phyloP scores from a whole-genome alignment of 2,113 vertebrate species.

The Crotophaga sulcirostris region DNA sequence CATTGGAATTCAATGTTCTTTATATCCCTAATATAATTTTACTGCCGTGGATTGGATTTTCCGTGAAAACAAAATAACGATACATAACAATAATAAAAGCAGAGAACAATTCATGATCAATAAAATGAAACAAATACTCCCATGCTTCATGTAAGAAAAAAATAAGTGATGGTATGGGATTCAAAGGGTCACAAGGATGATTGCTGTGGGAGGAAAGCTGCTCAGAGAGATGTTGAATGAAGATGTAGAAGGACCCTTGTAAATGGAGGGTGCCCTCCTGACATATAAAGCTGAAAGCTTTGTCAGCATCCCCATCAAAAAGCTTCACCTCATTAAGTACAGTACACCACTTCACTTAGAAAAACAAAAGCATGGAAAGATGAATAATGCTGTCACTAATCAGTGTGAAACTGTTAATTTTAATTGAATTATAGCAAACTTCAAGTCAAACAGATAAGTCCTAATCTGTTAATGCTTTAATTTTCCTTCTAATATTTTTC shows the following conservation, averaged over 20 bases:
- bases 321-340: background rate
- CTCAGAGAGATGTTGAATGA: background rate
- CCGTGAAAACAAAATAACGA: background rate
- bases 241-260: background rate
- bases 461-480: conserved; percentile 49
- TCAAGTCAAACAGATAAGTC: background rate
- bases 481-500: conserved; percentile 45
- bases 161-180: background rate
- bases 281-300: background rate
- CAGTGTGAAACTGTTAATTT: conserved; percentile 38
- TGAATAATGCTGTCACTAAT: background rate
- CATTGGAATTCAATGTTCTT: background rate
- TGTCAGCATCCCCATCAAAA: background rate
- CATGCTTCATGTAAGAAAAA: background rate
- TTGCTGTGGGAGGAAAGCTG: background rate
- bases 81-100: conserved; percentile 3
- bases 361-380: conserved; percentile 21
- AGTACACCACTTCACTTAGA: background rate
- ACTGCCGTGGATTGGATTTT: background rate
- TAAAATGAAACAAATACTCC: conserved; percentile 15
- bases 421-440: conserved; percentile 32
- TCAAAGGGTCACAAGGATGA: background rate
- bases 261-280: background rate
- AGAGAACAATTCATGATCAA: background rate
- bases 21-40: background rate